Base-by-base conservation (phyloP, 1,140 invertebrate genomes). In the Triops cancriformis region DNA sequence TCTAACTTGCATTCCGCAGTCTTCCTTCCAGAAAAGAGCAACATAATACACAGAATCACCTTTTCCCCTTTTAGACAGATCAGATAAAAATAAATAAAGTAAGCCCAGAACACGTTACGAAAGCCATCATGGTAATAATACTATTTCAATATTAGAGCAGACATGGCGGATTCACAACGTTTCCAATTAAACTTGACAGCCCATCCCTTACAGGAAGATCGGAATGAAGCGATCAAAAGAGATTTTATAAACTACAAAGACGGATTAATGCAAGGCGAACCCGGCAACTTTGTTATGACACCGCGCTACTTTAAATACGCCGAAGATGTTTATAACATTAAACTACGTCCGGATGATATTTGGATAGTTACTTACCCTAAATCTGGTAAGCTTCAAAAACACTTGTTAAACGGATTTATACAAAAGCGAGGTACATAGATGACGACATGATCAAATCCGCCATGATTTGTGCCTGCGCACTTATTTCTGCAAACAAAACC, bases 341-440 rank as follows among this genome's bases (percentile, higher is more conserved):
- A 64, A n/a, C 28, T 79, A 3, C 26, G 72, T 1, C 51, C 73
- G 11, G 74, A 73, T 41, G 78, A 79, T 73, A 73, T 76, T 31
- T 79, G 78, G 78, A 41, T 79, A 28, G 74, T 79, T n/a, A 79
- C 74, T 43, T 79, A 72, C 64, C 78, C 78, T 11, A 78, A 78
- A 73, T 73, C 64, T 27, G 77, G 77, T 78, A 45, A 73, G 26
- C 18, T 45, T 74, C n/a, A 74, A 23, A 1, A 4, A 1, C 3
- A 14, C 45, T 23, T 64, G 9, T n/a, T 64, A 45, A 45, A 45
- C 11, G 18, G 18, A 1, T 18, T 2, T 45, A 1, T 45, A 18
- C 11, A 7, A 45, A 2, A 45, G 43, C 11, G 4, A 18, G 10
- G 43, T 45, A 45, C 43, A 45, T 45, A 45, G 2, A n/a, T n/a